Conservation (phyloP, 2,888 invertebrate species). For the Electrophaes corylata region DNA sequence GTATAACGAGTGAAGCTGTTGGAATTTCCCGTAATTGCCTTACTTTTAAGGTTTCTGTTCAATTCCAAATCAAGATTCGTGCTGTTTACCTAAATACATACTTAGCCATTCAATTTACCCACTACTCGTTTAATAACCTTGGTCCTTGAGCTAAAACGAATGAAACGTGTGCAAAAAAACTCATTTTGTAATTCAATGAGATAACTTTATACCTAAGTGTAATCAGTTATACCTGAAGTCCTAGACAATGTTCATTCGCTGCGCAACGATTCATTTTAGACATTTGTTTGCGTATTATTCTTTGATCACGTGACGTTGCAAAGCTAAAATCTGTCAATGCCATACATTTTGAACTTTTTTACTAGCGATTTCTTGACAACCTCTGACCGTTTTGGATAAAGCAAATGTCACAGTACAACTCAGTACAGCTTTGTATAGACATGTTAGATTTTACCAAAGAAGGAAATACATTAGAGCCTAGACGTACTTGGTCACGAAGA, state of each 20-base stretch:
- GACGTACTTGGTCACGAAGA: constrained; percentile 13
- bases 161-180: neutral
- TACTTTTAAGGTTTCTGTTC: constrained; percentile 7
- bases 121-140: neutral
- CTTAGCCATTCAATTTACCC: neutral
- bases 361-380: no score
- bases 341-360: no score
- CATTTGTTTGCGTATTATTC: no score
- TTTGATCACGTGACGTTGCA: no score
- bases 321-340: no score
- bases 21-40: constrained; percentile 12
- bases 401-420: neutral
- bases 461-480: constrained; percentile 8
- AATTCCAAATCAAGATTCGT: constrained; percentile 4
- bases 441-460: constrained; percentile 4
- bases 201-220: neutral
- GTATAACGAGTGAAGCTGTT: neutral
- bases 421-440: neutral
- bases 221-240: neutral
- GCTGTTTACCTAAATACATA: neutral
- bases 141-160: neutral
- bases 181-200: neutral
- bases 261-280: no score
- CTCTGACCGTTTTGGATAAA: no score
- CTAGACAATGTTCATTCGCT: no score